Evolutionary conservation across 2,113 vertebrate species (phyloP).

Genomic region (Dipodomys spectabilis): DNA sequence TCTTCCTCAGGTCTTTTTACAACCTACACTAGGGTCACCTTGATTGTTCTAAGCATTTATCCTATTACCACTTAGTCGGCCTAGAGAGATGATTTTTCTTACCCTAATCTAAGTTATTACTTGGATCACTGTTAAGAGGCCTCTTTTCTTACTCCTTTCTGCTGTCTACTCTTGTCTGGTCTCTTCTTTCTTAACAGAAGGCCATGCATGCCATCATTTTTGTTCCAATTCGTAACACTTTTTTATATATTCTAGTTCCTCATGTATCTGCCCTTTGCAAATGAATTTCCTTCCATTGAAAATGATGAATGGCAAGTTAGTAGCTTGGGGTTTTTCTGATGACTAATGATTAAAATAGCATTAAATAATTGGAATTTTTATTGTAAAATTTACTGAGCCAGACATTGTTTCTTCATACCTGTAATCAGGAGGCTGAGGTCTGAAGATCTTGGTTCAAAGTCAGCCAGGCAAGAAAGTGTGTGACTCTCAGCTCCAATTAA

Average conservation of each 20-base stretch:
- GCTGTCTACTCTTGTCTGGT: neutral
- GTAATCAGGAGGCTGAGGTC: too few relatives aligned
- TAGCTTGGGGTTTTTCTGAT: neutral
- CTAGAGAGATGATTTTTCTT: neutral
- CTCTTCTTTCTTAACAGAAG: neutral
- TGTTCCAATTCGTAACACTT: neutral
- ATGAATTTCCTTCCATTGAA: neutral
- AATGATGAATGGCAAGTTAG: neutral
- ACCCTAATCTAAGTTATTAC: neutral
- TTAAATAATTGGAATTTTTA: neutral
- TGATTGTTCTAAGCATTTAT: neutral
- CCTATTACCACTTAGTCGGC: neutral
- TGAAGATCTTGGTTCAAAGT: too few relatives aligned
- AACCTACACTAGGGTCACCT: neutral
- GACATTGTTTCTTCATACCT: neutral
- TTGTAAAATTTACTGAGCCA: neutral
- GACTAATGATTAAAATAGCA: neutral
- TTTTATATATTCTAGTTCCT: neutral
- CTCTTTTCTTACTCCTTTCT: neutral
- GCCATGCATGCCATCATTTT: rapidly evolving
- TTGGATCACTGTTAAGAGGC: neutral
- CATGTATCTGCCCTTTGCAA: neutral
- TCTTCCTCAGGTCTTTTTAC: neutral
- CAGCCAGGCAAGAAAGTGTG: too few relatives aligned
- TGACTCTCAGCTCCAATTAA: too few relatives aligned